These are phyloP conservation scores for Motacilla alba DNA, from an alignment of 2,113 vertebrate genomes.

Conservation along the genomic window DNA sequence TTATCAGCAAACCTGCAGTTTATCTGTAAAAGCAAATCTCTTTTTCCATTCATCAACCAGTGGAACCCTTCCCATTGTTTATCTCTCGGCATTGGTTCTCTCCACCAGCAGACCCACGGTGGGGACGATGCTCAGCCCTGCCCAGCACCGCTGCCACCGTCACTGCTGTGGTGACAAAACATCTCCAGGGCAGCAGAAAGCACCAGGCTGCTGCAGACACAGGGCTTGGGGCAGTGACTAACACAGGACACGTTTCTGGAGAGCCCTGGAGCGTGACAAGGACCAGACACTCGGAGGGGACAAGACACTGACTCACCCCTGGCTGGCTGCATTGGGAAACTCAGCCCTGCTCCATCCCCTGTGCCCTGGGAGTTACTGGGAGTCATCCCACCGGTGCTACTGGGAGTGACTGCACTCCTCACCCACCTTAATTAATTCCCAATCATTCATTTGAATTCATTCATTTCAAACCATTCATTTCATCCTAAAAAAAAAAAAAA, in stretches of 20 bases:
- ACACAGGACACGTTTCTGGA: neutral
- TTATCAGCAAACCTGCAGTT: neutral
- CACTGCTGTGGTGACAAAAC: rapidly evolving
- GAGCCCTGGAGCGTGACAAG: neutral
- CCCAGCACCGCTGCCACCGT: rapidly evolving
- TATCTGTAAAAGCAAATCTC: neutral
- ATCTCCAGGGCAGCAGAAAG: rapidly evolving
- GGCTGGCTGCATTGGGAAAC: rapidly evolving
- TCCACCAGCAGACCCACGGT: neutral
- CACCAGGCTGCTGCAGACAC: neutral
- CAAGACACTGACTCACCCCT: neutral
- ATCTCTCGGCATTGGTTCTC: neutral
- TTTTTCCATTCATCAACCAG: neutral
- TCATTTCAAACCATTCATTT: neutral
- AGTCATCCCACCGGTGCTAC: rapidly evolving
- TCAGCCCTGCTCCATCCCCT: neutral
- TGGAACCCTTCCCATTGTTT: neutral
- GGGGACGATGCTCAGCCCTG: neutral
- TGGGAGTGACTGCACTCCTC: rapidly evolving
- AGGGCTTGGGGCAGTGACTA: neutral
- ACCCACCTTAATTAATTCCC: neutral
- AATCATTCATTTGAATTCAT: no score
- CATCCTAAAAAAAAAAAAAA: neutral
- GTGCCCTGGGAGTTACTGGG: rapidly evolving
- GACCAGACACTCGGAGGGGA: rapidly evolving